Evolutionary conservation across 2,888 invertebrate genomes (phyloP).

Genomic region (Drosophila mayaguana): DNA sequence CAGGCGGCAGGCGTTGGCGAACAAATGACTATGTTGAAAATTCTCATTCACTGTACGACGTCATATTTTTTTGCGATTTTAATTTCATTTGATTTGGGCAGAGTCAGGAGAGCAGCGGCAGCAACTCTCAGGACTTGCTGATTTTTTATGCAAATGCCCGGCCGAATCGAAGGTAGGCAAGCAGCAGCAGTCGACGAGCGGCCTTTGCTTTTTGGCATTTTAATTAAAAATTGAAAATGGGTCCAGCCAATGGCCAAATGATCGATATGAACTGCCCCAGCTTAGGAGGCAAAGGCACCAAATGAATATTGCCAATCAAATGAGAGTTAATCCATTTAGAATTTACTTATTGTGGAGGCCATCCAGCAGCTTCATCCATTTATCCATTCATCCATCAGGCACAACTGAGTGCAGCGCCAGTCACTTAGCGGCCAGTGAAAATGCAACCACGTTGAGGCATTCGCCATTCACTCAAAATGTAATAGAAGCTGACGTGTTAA

Average conservation of each 20-base stretch:
- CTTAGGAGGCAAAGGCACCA: conserved; percentile 1
- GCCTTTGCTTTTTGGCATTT: conserved; percentile 50
- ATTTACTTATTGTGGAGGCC: not conserved
- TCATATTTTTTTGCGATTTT: conserved; percentile 65
- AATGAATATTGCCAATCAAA: not conserved
- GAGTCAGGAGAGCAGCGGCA: conserved; percentile 22
- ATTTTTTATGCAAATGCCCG: conserved; percentile 55
- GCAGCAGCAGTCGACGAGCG: conserved; percentile 10
- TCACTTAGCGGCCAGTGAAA: conserved; percentile 11
- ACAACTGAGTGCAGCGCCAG: not conserved
- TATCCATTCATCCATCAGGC: not conserved
- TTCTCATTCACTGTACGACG: conserved; percentile 51
- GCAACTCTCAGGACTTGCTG: conserved; percentile 26
- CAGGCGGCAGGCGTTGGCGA: conserved; percentile 28
- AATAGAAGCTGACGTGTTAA: conserved; percentile 65
- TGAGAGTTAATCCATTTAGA: not conserved
- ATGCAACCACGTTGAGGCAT: conserved; percentile 25
- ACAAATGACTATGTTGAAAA: conserved; percentile 65
- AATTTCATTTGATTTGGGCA: conserved; percentile 62
- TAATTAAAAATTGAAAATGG: conserved; percentile 48
- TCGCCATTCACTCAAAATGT: conserved; percentile 50
- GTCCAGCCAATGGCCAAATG: conserved; percentile 26
- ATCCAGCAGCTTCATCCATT: not conserved
- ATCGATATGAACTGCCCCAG: conserved; percentile 18
- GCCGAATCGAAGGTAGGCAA: conserved; percentile 16